Percentiles rank a stretch among this genome's conserved stretches.
Evolutionary conservation across 1,140 invertebrate species (phyloP).

Genomic region (Meteorus sp.): DNA sequence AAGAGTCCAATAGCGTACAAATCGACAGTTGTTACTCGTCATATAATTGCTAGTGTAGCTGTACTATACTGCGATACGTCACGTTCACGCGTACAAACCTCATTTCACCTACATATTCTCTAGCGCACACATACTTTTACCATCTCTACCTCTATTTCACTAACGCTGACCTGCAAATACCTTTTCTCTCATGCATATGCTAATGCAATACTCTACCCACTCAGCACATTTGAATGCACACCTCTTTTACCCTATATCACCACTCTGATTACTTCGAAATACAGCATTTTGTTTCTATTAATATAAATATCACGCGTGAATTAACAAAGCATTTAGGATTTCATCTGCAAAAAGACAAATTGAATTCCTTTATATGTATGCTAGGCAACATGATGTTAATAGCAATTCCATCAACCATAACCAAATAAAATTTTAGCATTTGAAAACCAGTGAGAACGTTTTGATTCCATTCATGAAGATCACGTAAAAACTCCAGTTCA

Average conservation of each 20-base stretch:
- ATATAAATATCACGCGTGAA: too few relatives aligned
- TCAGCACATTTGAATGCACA: neutral
- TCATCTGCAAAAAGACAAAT: neutral
- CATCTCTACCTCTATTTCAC: too few relatives aligned
- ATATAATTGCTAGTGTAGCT: neutral
- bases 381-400: too few relatives aligned
- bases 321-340: neutral
- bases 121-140: too few relatives aligned
- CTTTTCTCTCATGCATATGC: slow-evolving; percentile 26
- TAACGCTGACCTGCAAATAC: slow-evolving; percentile 2
- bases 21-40: slow-evolving; percentile 17
- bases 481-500: too few relatives aligned
- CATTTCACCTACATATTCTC: too few relatives aligned
- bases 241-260: neutral
- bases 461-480: too few relatives aligned
- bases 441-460: too few relatives aligned
- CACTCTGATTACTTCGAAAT: neutral
- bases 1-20: slow-evolving; percentile 1
- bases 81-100: neutral
- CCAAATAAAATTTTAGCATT: too few relatives aligned
- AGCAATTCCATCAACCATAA: too few relatives aligned
- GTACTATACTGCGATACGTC: neutral
- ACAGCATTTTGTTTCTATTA: too few relatives aligned
- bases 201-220: slow-evolving; percentile 24
- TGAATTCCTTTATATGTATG: too few relatives aligned